Base-by-base conservation (phyloP, 2,797 vertebrate species). In the Eospalax fontanierii region DNA sequence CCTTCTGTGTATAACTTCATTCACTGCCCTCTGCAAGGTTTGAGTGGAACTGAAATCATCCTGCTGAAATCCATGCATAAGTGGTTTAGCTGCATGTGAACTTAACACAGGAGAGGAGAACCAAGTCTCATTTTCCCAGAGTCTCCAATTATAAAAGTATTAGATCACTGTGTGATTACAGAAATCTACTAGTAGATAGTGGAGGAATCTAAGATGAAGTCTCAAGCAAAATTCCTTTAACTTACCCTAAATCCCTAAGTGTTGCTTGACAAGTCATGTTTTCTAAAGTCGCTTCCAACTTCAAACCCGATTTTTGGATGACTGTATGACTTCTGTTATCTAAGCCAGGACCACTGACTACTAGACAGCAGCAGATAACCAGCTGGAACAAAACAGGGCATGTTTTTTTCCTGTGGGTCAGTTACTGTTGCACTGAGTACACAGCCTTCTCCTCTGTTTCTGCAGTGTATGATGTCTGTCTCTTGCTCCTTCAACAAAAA, bases 281-380 rank as follows among this genome's bases (percentile, higher is more conserved):
- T 70, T 92, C 68, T 93, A 46, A 87, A 74, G 14, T 66, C 81
- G 3, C 46, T 95, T 96, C 87, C 35, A 54, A 66, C 57, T 68
- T 85, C 46, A 81, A 59, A 76, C n/a, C 22, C 57, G 50, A 35
- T 59, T 76, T 90, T 90, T 8, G 68, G 16, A 57, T 70, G 24
- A 43, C 38, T 38, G 15, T n/a, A 0, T 38, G 7, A 65, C 61
- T 38, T 74, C 89, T 50, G 21, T 54, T 90, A n/a, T 30, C 50
- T 54, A 78, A 54, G 28, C 33, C 28, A 33, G 19, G 35, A 82
- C 74, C 26, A 54, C 22, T 57, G 43, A 46, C 8, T 16, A 18
- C 50, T 50, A 46, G 63, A 65, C 61, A 78, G 33, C 16, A 86
- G 61, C 16, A 11, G 4, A 54, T 50, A 43, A 68, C 74, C 19